A percentile compares a stretch with the other conserved stretches of the same genome.
Evolutionary conservation across 2,113 vertebrate genomes (phyloP).

Genomic region (Caranx melampygus): DNA sequence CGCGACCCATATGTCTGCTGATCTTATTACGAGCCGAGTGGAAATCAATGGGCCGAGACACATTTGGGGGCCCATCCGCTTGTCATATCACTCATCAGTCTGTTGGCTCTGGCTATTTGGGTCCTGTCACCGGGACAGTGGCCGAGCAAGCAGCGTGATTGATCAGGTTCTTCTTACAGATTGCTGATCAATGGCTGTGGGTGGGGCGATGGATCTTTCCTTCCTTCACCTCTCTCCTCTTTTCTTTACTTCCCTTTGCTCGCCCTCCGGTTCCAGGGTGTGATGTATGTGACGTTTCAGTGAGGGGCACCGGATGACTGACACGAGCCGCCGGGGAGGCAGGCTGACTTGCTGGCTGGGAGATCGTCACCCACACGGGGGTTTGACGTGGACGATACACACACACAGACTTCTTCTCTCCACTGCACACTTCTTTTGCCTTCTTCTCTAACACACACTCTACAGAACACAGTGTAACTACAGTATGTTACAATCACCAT

Average conservation of each 20-base stretch:
- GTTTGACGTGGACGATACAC: conserved; percentile 68
- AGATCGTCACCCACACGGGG: conserved; percentile 72
- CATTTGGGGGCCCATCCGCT: conserved; percentile 89
- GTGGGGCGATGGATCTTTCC: conserved; percentile 74
- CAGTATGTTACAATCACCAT: background rate
- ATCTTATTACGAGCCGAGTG: conserved; percentile 95
- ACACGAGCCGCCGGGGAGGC: conserved; percentile 78
- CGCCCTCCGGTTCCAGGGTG: conserved; percentile 9
- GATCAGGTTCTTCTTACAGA: conserved; percentile 91
- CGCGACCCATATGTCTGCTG: conserved; percentile 92
- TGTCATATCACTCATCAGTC: conserved; percentile 99
- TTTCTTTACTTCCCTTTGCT: conserved; percentile 30
- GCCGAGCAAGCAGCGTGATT: conserved; percentile 86
- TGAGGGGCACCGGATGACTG: conserved; percentile 68
- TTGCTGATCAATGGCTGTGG: conserved; percentile 91
- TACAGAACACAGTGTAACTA: too few relatives aligned
- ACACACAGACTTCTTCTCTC: background rate
- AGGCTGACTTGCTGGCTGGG: conserved; percentile 61
- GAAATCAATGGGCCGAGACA: conserved; percentile 99
- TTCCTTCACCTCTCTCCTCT: conserved; percentile 23
- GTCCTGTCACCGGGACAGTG: conserved; percentile 91
- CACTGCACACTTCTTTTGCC: background rate
- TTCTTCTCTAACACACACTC: background rate
- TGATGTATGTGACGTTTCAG: conserved; percentile 68
- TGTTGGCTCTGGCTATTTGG: conserved; percentile 90